A percentile compares a stretch with the other conserved stretches of the same genome.
Conservation (phyloP, 2,797 vertebrate species). For the Pogonophryne albipinna region DNA sequence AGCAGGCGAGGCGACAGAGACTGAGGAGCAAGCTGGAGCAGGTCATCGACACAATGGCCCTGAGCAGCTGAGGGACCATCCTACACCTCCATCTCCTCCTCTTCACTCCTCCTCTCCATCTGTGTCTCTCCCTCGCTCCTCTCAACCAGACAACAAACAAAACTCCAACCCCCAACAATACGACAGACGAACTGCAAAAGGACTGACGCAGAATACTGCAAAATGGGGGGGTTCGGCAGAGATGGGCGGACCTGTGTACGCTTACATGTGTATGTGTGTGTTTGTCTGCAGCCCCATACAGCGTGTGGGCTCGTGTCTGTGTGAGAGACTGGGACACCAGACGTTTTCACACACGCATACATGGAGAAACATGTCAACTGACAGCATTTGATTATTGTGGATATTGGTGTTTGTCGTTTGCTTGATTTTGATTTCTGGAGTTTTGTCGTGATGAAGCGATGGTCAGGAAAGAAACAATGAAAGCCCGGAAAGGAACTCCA, state of each 20-base stretch:
- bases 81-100: conserved; percentile 57
- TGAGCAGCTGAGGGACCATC: conserved; percentile 91
- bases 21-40: conserved; percentile 98
- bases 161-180: conserved; percentile 73
- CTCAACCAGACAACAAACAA: conserved; percentile 70
- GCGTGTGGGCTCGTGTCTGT: conserved; percentile 59
- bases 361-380: conserved; percentile 72
- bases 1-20: conserved; percentile 95
- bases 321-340: conserved; percentile 66
- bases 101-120: conserved; percentile 69
- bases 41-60: conserved; percentile 98
- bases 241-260: conserved; percentile 80
- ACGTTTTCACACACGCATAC: conserved; percentile 68
- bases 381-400: conserved; percentile 81
- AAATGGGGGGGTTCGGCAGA: conserved; percentile 79
- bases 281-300: conserved; percentile 67
- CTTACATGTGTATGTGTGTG: conserved; percentile 77
- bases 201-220: conserved; percentile 80
- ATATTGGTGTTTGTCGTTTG: conserved; percentile 82
- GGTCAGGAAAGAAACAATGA: conserved; percentile 58
- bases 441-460: conserved; percentile 64
- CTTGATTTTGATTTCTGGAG: conserved; percentile 73
- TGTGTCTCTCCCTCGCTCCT: conserved; percentile 66
- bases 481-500: conserved; percentile 63
- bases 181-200: conserved; percentile 77